Evolutionary conservation across 1,140 invertebrate genomes (phyloP), one percentile per base, ranked within the genome.

Genomic region (Drosophila erecta): DNA sequence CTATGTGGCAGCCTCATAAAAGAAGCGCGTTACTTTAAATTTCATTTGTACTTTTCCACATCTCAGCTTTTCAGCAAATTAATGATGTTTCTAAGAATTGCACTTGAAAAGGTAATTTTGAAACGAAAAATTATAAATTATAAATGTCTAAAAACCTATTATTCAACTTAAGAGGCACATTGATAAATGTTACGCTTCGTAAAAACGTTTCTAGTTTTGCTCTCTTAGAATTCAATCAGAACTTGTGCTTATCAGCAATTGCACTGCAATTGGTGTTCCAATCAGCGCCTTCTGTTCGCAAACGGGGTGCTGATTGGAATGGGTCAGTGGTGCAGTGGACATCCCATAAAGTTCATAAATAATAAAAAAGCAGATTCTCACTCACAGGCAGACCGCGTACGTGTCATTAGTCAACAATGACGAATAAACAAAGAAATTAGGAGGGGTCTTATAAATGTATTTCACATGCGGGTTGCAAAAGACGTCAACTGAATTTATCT

Each of bases 381-480:
- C 17, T 41, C 14, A 47, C 24, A 47, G 15, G 33, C 44, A 15
- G 11, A 41, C n/a, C 17, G 35, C 62, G 44, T 44, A 62, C 37
- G 57, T 66, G 64, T n/a, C 44, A 27, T 66, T 50, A 43, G 17
- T 38, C 37, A 41, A 50, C 56, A 17, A 38, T 59, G 61, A 64
- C 17, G 20, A 66, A 62, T 24, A 66, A 66, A 33, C 62, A 66
- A 62, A 64, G 27, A 50, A 66, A 64, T 49, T 15, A 24, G 61
- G 57, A 61, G 57, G 43, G 43, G n/a, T 3, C 24, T 11, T 49
- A 65, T 49, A 17, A n/a, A 66, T 61, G 7, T 60, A 59, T 41
- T 49, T 11, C 38, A 41, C 47, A 40, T 11, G 24, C 47, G 47
- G 14, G 10, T 12, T 27, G 46, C 46, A 15, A 59, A 37, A 59